Base-by-base conservation (phyloP, 2,888 invertebrate species). In the Erebia aethiops region DNA sequence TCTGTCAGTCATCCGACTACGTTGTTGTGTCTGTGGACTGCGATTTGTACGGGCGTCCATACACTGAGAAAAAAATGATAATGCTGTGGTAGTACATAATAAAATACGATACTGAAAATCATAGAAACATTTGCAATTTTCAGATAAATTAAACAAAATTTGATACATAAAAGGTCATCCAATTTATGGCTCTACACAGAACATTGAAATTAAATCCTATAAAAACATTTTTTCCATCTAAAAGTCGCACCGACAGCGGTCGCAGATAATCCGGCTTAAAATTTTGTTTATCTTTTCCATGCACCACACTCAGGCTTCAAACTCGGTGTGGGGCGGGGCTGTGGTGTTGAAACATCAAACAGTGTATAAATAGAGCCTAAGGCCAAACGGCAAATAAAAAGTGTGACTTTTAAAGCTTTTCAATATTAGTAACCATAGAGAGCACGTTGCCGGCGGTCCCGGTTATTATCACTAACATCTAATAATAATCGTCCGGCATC, bases 281-380 rank as follows among this genome's bases (percentile, higher is more conserved):
- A 61, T 71, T 73, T 73, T 73, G 73, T 73, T 73, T 73, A 71
- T 73, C 68, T 73, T 73, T 73, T 68, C 64, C 65, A 68, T 71
- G 61, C 71, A 62, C 64, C 57, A 54, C 56, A 64, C 54, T 35
- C 52, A 51, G 67, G 61, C 49, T 68, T 67, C 57, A 14, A 67
- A 67, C 67, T 67, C 67, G 9, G 11, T 21, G 46, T 46, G 46
- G 46, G 46, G 46, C 2, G 46, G 46, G 46, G 46, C 2, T 46
- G 71, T 46, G 73, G 65, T 62, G 71, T 73, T 18, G 21, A 67
- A 67, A 67, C 67, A 57, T 57, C 49, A 58, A 67, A 58, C 58
- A 46, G 35, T 35, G 5, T 35, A 7, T 35, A 35, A 46, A 46
- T 13, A 46, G 26, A 58, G n/a, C n/a, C 57, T 11, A 49, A 49